Evolutionary conservation across 1,140 invertebrate genomes (phyloP), one percentile per base, ranked within the genome.

Genomic region (Diploscapter pachys): DNA sequence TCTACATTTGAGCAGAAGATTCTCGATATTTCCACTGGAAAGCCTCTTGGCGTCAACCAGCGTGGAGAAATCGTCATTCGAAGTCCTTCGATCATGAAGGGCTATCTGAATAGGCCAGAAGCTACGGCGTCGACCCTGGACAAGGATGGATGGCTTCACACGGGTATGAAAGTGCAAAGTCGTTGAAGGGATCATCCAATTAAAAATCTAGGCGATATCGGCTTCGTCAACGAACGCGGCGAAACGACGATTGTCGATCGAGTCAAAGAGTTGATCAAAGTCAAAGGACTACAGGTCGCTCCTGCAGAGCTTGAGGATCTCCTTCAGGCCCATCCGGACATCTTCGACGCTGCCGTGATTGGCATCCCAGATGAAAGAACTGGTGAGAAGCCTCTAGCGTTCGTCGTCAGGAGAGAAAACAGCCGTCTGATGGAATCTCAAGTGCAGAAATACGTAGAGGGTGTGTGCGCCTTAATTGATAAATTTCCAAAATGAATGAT

Each of bases 221-320:
- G 90, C 4, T 91, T 90, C 79, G 91, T 90, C 71, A 92, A 93
- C 78, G 81, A 89, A 8, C 88, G 92, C 2, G 89, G 91, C 0
- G 64, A 71, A 57, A 76, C 86, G 52, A 93, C 89, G 70, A 90
- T 95, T 69, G 91, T 92, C 2, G 93, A 95, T 79, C 87, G 93
- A 71, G 81, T 94, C 63, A 95, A 95, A 82, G 93, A 95, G 84
- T 88, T 95, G 6, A 95, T 95, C 74, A 95, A 95, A 88, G 92
- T 93, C 63, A 93, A 93, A 87, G 93, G 92, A 77, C 71, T 64
- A 49, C 86, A 93, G 91, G 92, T 94, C 5, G 91, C 92, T 48
- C 93, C 93, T 49, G 91, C 92, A 2, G 92, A 93, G 87, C 87
- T 94, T 61, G 93, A 94, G 86, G 91, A 90, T 81, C 86, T 93